Percentiles rank a stretch among this genome's conserved stretches.
Conservation (phyloP, 2,113 vertebrate species). For the Xiphophorus hellerii region DNA sequence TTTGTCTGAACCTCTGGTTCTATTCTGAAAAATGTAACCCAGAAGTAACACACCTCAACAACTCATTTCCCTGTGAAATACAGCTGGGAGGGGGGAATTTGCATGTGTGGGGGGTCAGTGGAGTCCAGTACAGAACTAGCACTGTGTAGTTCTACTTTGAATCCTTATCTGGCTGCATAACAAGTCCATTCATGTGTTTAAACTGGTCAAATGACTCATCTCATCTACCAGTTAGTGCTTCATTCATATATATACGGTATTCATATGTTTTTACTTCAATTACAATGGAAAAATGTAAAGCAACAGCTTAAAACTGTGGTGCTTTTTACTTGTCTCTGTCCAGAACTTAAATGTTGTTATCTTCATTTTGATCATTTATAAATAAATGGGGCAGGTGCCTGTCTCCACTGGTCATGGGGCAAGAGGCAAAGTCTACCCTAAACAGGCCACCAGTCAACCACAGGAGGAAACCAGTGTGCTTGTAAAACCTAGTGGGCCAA, state of each 20-base stretch:
- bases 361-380: no score
- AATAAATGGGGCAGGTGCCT: no score
- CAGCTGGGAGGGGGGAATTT: constrained; percentile 47
- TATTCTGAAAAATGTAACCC: not conserved
- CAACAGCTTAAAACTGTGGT: not conserved
- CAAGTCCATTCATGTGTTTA: constrained; percentile 21
- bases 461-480: no score
- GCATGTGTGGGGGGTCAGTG: constrained; percentile 48
- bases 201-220: constrained; percentile 8
- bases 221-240: not conserved
- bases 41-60: not conserved
- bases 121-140: constrained; percentile 24
- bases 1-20: not conserved
- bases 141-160: constrained; percentile 55
- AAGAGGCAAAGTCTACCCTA: no score
- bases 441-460: no score
- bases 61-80: constrained; percentile 68
- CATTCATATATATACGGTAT: not conserved
- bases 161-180: constrained; percentile 56
- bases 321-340: no score
- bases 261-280: not conserved
- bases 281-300: not conserved
- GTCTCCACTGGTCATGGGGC: no score
- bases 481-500: no score
- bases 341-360: no score